phyloP scores from a whole-genome alignment of 2,113 vertebrate species.

The Formicarius rufipectus region DNA sequence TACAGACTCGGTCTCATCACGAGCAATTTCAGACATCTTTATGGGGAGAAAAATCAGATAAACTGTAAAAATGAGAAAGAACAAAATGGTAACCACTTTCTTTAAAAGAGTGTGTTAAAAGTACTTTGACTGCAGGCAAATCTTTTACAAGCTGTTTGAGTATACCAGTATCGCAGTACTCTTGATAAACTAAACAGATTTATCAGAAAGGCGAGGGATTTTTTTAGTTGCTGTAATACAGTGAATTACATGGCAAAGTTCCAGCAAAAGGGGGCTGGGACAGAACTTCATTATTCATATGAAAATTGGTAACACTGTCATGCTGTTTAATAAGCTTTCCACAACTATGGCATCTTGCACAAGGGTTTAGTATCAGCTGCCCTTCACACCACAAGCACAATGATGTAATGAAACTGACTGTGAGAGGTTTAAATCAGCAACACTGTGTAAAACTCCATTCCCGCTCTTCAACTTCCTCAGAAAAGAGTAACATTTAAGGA shows the following conservation, averaged over 20 bases:
- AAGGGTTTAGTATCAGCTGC: not conserved
- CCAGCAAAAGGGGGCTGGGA: not conserved
- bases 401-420: not conserved
- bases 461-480: conserved; percentile 28
- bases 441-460: not conserved
- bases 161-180: not conserved
- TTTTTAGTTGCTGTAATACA: not conserved
- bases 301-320: not conserved
- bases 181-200: not conserved
- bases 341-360: not conserved
- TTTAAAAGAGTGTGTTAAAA: not conserved
- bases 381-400: not conserved
- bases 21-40: not conserved
- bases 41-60: not conserved
- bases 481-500: conserved; percentile 39
- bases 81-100: not conserved
- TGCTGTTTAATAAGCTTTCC: not conserved
- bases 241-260: not conserved
- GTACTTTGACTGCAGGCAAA: not conserved
- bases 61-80: not conserved
- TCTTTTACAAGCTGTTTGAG: not conserved
- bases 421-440: not conserved
- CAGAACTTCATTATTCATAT: not conserved
- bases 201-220: not conserved
- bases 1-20: not conserved